Conservation (phyloP, 2,113 vertebrate genomes). For the Passerina amoena region DNA sequence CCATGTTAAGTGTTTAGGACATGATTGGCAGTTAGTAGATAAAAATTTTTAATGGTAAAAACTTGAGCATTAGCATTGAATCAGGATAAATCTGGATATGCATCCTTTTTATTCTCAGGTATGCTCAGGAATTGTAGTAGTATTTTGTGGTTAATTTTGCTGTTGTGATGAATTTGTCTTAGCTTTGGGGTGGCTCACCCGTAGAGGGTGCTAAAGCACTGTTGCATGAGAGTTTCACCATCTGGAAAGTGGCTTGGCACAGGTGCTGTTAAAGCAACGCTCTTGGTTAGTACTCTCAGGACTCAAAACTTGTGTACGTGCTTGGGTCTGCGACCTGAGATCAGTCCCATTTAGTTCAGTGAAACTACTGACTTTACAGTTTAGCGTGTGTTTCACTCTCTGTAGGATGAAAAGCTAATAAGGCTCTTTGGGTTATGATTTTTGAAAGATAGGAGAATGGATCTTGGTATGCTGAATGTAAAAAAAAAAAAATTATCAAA, state of each 20-base stretch:
- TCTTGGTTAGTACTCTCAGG: neutral
- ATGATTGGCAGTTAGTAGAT: neutral
- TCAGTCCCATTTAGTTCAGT: neutral
- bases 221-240: neutral
- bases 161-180: neutral
- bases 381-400: neutral
- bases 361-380: neutral
- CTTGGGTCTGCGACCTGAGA: neutral
- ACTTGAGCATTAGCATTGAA: neutral
- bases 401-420: neutral
- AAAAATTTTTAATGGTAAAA: neutral
- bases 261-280: neutral
- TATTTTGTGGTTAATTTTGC: neutral
- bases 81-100: neutral
- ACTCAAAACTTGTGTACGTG: neutral
- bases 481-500: neutral
- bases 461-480: neutral
- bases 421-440: neutral
- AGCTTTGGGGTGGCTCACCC: neutral
- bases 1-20: neutral
- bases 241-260: neutral
- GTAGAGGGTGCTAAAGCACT: slow-evolving; percentile 73
- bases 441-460: neutral
- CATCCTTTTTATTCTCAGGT: neutral
- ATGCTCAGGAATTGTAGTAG: neutral